Percentiles rank a stretch among this genome's conserved stretches.
These are phyloP conservation scores for Meiosimyza platycephala DNA, from an alignment of 2,888 invertebrate species.

Conservation along the genomic window DNA sequence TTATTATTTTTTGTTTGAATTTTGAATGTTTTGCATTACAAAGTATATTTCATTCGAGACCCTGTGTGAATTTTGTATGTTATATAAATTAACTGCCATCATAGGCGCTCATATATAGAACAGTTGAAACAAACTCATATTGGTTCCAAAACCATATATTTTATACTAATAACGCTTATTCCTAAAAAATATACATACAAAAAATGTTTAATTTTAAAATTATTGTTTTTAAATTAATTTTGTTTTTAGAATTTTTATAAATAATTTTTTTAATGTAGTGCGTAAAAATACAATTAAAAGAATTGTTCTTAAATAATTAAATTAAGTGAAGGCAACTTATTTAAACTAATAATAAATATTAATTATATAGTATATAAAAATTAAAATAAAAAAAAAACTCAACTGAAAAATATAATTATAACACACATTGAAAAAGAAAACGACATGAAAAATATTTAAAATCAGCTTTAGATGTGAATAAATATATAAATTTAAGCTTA, in stretches of 20 bases:
- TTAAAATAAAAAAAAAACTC: constrained; percentile 9
- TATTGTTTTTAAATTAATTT: constrained; percentile 6
- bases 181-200: constrained; percentile 19
- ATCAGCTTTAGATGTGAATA: constrained; percentile 37
- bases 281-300: background rate
- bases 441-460: constrained; percentile 30
- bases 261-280: background rate
- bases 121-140: background rate
- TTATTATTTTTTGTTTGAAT: background rate
- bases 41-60: background rate
- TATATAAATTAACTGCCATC: background rate
- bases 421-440: constrained; percentile 19
- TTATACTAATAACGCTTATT: constrained; percentile 33
- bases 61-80: background rate
- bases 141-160: background rate
- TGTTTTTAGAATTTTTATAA: constrained; percentile 13
- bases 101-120: background rate
- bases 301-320: constrained; percentile 22
- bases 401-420: constrained; percentile 11
- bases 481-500: constrained; percentile 29
- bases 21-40: constrained; percentile 1
- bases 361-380: constrained; percentile 19
- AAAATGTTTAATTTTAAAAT: constrained; percentile 12
- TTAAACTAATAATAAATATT: constrained; percentile 12
- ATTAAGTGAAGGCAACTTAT: constrained; percentile 30